Evolutionary conservation across 2,888 invertebrate species (phyloP), one percentile per base, ranked within the genome.

Genomic region (Hydropsyche betteni): DNA sequence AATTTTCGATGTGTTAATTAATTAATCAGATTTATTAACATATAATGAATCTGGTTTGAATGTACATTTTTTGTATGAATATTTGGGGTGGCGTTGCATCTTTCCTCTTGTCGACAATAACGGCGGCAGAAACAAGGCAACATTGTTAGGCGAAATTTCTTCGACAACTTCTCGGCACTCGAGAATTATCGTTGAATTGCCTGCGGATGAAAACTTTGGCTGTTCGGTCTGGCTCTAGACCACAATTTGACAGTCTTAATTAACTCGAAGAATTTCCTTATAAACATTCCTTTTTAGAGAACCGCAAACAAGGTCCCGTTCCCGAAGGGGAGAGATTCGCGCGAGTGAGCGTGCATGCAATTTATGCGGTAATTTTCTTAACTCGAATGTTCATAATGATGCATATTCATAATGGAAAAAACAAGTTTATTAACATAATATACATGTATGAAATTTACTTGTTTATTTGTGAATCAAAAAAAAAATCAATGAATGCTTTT

Each of bases 211-310:
- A 78, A 78, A 78, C 78, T 76, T 76, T 78, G 73, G 53, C 78
- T 78, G 76, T 76, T 76, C 61, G 64, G 64, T 64, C 34, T 36
- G 64, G 36, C 34, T 24, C 75, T 75, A 73, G 73, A 51, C 76
- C 61, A 69, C 72, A 76, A 78, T 75, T 78, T 78, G 76, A 75
- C 78, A 78, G 75, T 78, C 78, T 78, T 78, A 78, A 78, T 78
- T 78, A 78, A 78, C 75, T 78, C 58, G 75, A 78, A 75, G 75
- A 73, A 76, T 75, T 71, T 78, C 64, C 74, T 69, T 73, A 68
- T 73, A 73, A 73, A 73, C 73, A 73, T 64, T 61, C 53, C 34
- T 50, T 64, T 50, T 53, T 64, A 14, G 61, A 36, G 33, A 8
- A 52, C 68, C 64, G 34, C 64, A 64, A 64, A 64, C 64, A 36